A percentile compares a stretch with the other conserved stretches of the same genome.
phyloP scores from a whole-genome alignment of 2,888 invertebrate species.

The Saturnia japonica region DNA sequence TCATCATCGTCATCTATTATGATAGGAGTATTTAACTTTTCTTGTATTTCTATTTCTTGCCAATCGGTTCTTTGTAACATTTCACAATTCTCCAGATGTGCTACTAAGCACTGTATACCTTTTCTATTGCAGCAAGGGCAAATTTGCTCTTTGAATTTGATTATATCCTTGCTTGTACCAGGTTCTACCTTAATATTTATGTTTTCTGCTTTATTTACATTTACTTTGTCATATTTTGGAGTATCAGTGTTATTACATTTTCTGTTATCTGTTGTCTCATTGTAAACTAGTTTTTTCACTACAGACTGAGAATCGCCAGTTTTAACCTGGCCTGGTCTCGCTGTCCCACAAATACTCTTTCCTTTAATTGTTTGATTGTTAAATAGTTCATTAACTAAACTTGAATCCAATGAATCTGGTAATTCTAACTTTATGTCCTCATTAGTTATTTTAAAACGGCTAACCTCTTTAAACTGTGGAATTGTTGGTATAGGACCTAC shows the following conservation, averaged over 20 bases:
- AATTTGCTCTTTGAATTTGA: constrained; percentile 32
- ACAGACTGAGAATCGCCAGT: background rate
- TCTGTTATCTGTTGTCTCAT: constrained; percentile 6
- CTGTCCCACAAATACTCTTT: background rate
- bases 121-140: constrained; percentile 73
- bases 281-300: background rate
- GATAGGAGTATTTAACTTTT: constrained; percentile 46
- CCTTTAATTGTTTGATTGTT: background rate
- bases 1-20: constrained; percentile 59
- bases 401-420: constrained; percentile 18
- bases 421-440: constrained; percentile 17
- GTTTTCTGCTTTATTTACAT: constrained; percentile 6
- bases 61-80: constrained; percentile 71
- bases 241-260: constrained; percentile 12
- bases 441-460: constrained; percentile 21
- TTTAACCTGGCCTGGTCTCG: background rate
- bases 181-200: constrained; percentile 22
- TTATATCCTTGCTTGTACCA: constrained; percentile 36
- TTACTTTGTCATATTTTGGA: background rate
- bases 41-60: constrained; percentile 50
- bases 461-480: constrained; percentile 10
- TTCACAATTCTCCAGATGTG: constrained; percentile 78
- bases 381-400: constrained; percentile 16
- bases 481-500: constrained; percentile 11
- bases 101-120: constrained; percentile 55